Base-by-base conservation (phyloP, 2,113 vertebrate genomes). In the Anas platyrhynchos region DNA sequence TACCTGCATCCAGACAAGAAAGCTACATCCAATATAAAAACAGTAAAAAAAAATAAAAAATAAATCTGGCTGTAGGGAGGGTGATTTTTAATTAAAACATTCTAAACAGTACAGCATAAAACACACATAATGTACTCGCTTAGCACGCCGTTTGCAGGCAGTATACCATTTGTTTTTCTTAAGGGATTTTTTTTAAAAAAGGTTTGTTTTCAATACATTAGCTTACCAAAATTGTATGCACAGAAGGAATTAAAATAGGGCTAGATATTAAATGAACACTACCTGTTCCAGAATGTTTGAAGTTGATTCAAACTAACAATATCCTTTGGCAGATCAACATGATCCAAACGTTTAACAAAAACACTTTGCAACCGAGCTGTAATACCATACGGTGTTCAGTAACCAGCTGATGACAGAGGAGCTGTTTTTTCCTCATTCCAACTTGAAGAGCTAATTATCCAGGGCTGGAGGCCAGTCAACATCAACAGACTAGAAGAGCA, bases 401-500 rank as follows among this genome's bases (percentile, higher is more conserved):
- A 72, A 84, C 31, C 85, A 72, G 58, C 81, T 93, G 76, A 80
- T 63, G 88, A n/a, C 46, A 27, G 12, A 5, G 44, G 8, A 41
- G 77, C 55, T 55, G 73, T 69, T 91, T 55, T 41, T 83, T 96
- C 48, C 18, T 82, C 14, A 6, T 97, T 69, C 75, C 81, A 36
- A 2, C 71, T 91, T 86, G 91, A 80, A 58, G 44, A 84, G 69
- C 75, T 97, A 99, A 88, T 99, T 98, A 32, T 98, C 98, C 83
- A 99, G 94, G 65, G 97, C 79, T 41, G 99, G 99, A 41, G 99
- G 99, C 99, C 99, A 99, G 97, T 99, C 99, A 92, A 99, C 98
- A 16, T 99, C 99, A 43, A 99, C 99, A 55, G 99, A 99, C 99
- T 99, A 94, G 34, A 95, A 87, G 43, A 80, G 32, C 58, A 38